phyloP scores from a whole-genome alignment of 2,888 invertebrate genomes.

The Agrochola litura region DNA sequence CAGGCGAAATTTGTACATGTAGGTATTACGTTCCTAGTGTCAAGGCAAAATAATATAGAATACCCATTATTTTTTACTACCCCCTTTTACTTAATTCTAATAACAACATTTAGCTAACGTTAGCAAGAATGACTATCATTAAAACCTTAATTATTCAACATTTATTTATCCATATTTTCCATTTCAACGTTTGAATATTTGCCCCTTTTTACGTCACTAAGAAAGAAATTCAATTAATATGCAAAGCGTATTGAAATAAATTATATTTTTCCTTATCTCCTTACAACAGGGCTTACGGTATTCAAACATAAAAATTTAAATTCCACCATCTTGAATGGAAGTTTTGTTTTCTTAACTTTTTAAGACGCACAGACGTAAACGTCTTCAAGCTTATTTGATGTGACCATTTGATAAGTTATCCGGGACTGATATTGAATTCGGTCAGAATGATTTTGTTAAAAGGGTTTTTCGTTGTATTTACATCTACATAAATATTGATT shows the following conservation, averaged over 20 bases:
- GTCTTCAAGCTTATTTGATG: constrained; percentile 27
- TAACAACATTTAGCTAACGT: not conserved
- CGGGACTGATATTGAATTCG: not conserved
- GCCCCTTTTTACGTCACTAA: constrained; percentile 60
- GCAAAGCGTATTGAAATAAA: constrained; percentile 79
- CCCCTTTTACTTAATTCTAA: constrained; percentile 14
- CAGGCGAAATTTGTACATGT: too few species aligned
- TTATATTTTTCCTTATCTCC: constrained; percentile 76
- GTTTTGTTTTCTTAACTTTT: constrained; percentile 54
- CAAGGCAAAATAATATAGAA: not conserved
- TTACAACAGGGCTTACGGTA: constrained; percentile 66
- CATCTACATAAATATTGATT: not conserved
- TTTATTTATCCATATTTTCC: constrained; percentile 43
- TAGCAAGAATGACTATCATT: constrained; percentile 9
- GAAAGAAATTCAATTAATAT: constrained; percentile 78
- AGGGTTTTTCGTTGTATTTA: not conserved
- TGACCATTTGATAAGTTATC: constrained; percentile 17
- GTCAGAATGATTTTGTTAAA: not conserved
- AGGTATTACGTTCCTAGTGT: not conserved
- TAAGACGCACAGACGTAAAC: constrained; percentile 4
- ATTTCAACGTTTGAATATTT: constrained; percentile 59
- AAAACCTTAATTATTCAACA: constrained; percentile 37
- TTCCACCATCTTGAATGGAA: constrained; percentile 53
- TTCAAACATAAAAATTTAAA: constrained; percentile 65
- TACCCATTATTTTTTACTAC: not conserved